Percentiles rank a stretch among this genome's conserved stretches.
Conservation (phyloP, 1,140 invertebrate genomes). For the Melitaea cinxia region DNA sequence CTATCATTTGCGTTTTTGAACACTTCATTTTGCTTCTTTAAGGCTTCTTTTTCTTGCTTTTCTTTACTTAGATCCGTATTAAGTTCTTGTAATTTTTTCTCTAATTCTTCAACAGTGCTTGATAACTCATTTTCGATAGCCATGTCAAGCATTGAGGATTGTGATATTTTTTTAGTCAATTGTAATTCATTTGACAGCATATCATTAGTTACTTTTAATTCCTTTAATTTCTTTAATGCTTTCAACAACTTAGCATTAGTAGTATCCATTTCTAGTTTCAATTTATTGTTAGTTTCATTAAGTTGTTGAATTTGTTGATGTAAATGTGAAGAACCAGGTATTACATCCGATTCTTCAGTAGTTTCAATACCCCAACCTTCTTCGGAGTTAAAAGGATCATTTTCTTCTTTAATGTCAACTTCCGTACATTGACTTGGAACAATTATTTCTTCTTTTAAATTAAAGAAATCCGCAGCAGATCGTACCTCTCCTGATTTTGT, state of each 20-base stretch:
- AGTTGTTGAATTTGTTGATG: conserved; percentile 59
- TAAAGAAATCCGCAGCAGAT: conserved; percentile 26
- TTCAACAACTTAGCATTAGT: conserved; percentile 86
- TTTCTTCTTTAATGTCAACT: conserved; percentile 40
- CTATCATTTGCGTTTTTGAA: conserved; percentile 89
- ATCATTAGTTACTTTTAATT: conserved; percentile 86
- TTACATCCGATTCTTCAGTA: conserved; percentile 52
- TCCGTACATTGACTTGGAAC: conserved; percentile 78
- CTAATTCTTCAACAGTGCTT: conserved; percentile 84
- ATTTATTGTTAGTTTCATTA: conserved; percentile 60
- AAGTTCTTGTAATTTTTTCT: conserved; percentile 84
- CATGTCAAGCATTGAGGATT: conserved; percentile 86
- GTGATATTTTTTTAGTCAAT: conserved; percentile 77
- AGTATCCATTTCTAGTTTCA: conserved; percentile 83
- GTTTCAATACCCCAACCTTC: conserved; percentile 73
- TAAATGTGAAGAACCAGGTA: conserved; percentile 57
- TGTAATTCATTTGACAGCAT: conserved; percentile 82
- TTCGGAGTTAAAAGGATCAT: conserved; percentile 73
- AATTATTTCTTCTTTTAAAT: conserved; percentile 65
- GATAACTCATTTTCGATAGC: conserved; percentile 90
- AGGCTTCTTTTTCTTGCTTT: conserved; percentile 84
- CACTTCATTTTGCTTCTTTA: conserved; percentile 88
- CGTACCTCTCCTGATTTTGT: conserved; percentile 29
- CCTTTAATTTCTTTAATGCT: conserved; percentile 89
- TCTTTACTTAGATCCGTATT: conserved; percentile 83